Conservation (phyloP, 2,888 invertebrate genomes). For the Ophion slaviceki region DNA sequence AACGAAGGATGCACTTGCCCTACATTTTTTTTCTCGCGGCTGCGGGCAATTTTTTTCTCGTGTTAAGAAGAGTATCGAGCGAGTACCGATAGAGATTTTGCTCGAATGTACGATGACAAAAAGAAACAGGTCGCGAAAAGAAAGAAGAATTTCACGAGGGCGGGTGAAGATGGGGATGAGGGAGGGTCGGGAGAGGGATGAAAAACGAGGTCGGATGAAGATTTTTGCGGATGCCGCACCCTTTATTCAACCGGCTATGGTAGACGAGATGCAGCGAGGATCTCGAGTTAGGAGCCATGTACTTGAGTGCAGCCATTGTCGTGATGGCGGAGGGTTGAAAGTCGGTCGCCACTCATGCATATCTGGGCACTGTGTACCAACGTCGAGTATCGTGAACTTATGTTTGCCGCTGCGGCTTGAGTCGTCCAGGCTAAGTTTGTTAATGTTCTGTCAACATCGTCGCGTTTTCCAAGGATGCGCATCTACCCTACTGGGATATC, state of each 20-base stretch:
- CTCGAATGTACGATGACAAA: slow-evolving; percentile 15
- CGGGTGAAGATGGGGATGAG: slow-evolving; percentile 7
- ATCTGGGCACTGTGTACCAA: slow-evolving; percentile 70
- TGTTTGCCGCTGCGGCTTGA: slow-evolving; percentile 51
- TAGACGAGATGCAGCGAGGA: slow-evolving; percentile 44
- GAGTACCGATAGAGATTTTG: slow-evolving; percentile 11
- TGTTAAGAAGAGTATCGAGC: slow-evolving; percentile 19
- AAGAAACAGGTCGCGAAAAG: slow-evolving; percentile 57
- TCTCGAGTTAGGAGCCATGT: slow-evolving; percentile 64
- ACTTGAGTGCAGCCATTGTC: slow-evolving; percentile 76
- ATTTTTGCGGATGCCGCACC: slow-evolving; percentile 53
- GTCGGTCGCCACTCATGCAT: slow-evolving; percentile 75
- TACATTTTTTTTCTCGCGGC: neutral
- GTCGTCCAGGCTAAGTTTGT: slow-evolving; percentile 44
- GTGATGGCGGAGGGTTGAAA: slow-evolving; percentile 67
- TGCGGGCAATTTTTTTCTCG: slow-evolving; percentile 11
- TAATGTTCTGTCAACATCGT: slow-evolving; percentile 52
- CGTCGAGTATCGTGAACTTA: slow-evolving; percentile 47
- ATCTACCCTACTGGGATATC: neutral
- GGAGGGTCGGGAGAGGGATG: slow-evolving; percentile 6
- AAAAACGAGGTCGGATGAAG: slow-evolving; percentile 64
- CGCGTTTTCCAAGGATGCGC: neutral
- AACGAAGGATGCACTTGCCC: neutral
- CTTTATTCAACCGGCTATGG: slow-evolving; percentile 53
- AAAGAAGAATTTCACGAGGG: slow-evolving; percentile 54